Evolutionary conservation across 2,113 vertebrate species (phyloP).

Genomic region (Bubo bubo): DNA sequence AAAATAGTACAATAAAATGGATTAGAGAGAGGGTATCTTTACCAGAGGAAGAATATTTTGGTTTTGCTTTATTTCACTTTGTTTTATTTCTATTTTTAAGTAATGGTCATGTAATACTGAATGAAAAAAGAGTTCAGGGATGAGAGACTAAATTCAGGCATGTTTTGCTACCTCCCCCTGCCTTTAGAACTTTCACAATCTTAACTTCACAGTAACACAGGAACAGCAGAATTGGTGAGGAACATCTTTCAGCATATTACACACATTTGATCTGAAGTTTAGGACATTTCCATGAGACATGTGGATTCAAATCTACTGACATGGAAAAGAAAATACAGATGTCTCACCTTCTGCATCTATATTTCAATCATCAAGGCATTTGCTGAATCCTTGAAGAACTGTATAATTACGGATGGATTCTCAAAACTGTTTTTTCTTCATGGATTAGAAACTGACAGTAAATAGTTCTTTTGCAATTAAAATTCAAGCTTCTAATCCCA

Average conservation of each 20-base stretch:
- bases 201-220: not conserved
- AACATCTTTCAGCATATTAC: not conserved
- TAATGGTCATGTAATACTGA: not conserved
- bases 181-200: not conserved
- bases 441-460: conserved; percentile 27
- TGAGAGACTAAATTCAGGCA: not conserved
- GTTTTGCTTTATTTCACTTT: not conserved
- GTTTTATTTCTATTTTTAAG: not conserved
- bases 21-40: not conserved
- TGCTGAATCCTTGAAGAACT: conserved; percentile 23
- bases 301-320: not conserved
- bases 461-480: conserved; percentile 56
- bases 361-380: not conserved
- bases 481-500: conserved; percentile 37
- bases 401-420: not conserved
- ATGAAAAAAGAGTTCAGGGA: not conserved
- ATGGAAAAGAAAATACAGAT: not conserved
- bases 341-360: not conserved
- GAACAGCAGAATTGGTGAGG: not conserved
- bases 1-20: not conserved
- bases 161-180: not conserved
- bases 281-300: not conserved
- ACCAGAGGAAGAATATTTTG: not conserved
- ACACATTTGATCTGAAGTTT: not conserved
- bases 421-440: conserved; percentile 23